Evolutionary conservation across 2,797 vertebrate species (phyloP), one percentile per base, ranked within the genome.

Genomic region (Xyrichtys novacula): DNA sequence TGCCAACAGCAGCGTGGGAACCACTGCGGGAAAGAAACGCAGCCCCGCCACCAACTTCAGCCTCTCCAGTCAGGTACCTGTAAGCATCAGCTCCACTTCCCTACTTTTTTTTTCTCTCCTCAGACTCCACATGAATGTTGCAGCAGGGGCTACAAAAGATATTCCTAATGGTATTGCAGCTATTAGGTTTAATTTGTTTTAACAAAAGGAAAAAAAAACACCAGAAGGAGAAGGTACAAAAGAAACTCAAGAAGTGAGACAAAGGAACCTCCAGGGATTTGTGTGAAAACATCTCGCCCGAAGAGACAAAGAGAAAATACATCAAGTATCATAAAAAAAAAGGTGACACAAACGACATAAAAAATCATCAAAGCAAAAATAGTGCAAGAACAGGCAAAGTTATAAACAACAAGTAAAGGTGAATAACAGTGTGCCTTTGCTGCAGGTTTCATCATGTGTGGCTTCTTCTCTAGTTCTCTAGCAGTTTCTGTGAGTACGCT

Each of bases 21-120:
- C 96, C 68, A 74, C 92, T 31, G 94, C 95, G 47, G 94, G 95
- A 93, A 99, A 99, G 95, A 99, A 98, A 80, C 98, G 97, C 90
- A 95, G 95, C 55, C 94, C 96, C 0, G 96, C 96, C 28, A 95
- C 95, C 74, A 99, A 94, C 95, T 96, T 99, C 94, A 99, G 93
- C 91, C 95, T 99, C 95, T 95, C 96, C 95, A 98, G 96, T 95
- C 98, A 99, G 98, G 97, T 99, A 98, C 98, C 98, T 98, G 98
- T 99, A 99, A 99, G 97, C 97, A 96, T 97, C 96, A 44, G 58
- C 86, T 85, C 88, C 91, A 83, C 90, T 92, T 92, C 80, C 65
- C 59, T 83, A 71, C 61, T 85, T 40, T 80, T 78, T 40, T 34
- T 40, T 71, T 57, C 32, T 25, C 47, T 31, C 4, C 62, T 12